Percentiles rank a stretch among this genome's conserved stretches.
Conservation (phyloP, 30 jellyfish, hydroid and myxozoan species). For the Aurelia sp. region DNA sequence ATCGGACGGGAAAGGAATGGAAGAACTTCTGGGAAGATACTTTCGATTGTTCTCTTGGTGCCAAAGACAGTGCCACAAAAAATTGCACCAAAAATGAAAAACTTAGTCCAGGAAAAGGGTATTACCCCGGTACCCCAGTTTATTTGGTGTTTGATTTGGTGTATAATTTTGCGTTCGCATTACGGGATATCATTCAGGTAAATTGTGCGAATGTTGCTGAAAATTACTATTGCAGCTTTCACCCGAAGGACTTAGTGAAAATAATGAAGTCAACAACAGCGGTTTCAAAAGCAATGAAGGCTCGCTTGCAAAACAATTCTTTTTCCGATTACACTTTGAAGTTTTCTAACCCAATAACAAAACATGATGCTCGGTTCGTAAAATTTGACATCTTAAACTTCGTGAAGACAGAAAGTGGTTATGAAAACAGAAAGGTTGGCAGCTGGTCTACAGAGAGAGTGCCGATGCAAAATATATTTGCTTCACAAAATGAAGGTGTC, state of each 20-base stretch:
- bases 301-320: conserved; percentile 33
- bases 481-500: background rate
- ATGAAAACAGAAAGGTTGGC: conserved; percentile 32
- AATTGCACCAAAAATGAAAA: conserved; percentile 79
- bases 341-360: conserved; percentile 30
- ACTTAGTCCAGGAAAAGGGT: conserved; percentile 68
- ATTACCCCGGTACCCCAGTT: conserved; percentile 82
- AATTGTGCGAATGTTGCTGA: conserved; percentile 20
- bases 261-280: background rate
- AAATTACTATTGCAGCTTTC: background rate
- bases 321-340: conserved; percentile 79
- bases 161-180: conserved; percentile 71
- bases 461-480: background rate
- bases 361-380: conserved; percentile 35
- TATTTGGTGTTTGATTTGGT: conserved; percentile 71
- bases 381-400: conserved; percentile 54
- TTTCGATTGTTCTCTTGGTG: conserved; percentile 64
- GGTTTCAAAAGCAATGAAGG: too few relatives aligned
- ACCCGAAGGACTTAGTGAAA: background rate
- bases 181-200: conserved; percentile 14
- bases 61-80: background rate
- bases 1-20: conserved; percentile 2
- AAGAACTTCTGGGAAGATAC: conserved; percentile 66
- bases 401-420: conserved; percentile 3
- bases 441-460: conserved; percentile 41